Conservation (phyloP, 1,140 invertebrate species). For the Penaeus indicus region DNA sequence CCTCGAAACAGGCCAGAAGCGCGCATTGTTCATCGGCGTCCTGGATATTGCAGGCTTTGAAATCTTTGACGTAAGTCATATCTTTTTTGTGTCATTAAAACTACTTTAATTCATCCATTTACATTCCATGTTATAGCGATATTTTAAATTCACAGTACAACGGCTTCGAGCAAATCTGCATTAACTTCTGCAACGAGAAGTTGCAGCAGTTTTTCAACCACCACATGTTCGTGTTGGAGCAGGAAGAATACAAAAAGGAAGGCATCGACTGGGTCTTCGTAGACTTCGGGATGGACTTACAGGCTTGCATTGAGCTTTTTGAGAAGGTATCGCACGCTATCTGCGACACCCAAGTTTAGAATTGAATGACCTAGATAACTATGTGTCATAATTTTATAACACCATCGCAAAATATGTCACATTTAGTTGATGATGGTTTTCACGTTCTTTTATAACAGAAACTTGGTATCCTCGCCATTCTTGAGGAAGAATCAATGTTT, state of each 20-base stretch:
- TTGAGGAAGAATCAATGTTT: constrained; percentile 82
- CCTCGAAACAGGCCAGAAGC: constrained; percentile 78
- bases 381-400: neutral
- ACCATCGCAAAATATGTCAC: neutral
- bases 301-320: constrained; percentile 79
- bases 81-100: constrained; percentile 73
- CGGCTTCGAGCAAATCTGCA: constrained; percentile 75
- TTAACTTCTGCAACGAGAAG: constrained; percentile 56
- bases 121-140: neutral
- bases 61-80: constrained; percentile 99
- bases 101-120: neutral
- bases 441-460: constrained; percentile 70
- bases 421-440: neutral
- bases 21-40: constrained; percentile 99
- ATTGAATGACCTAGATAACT: neutral
- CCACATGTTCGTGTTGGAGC: constrained; percentile 52
- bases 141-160: constrained; percentile 68
- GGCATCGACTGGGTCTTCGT: constrained; percentile 80
- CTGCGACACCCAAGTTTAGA: neutral
- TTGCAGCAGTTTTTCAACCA: constrained; percentile 54
- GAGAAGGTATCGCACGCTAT: constrained; percentile 77
- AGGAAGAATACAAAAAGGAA: constrained; percentile 69
- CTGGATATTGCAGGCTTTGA: constrained; percentile 78
- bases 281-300: constrained; percentile 79
- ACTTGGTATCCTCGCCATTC: constrained; percentile 85